Conservation (phyloP, 2,113 vertebrate species). For the Parotia lawesii region DNA sequence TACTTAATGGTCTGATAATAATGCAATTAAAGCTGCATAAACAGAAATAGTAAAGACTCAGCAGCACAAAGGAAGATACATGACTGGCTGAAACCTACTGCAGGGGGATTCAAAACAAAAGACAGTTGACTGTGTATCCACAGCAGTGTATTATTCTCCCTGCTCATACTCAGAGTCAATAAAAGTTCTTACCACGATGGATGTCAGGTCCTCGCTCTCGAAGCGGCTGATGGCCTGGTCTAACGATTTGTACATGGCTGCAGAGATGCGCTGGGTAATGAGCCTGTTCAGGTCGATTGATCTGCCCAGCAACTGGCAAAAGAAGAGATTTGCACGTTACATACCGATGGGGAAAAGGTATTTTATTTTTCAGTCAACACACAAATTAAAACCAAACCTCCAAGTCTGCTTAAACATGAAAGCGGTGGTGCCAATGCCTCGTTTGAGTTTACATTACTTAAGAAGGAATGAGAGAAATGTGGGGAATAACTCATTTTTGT, state of each 20-base stretch:
- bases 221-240: conserved; percentile 99
- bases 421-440: fast-evolving
- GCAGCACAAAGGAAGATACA: background rate
- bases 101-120: background rate
- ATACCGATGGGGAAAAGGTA: background rate
- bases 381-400: background rate
- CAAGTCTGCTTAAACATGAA: background rate
- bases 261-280: conserved; percentile 97
- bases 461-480: background rate
- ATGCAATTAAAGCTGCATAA: conserved; percentile 8
- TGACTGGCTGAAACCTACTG: background rate
- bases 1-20: background rate
- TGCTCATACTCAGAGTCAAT: background rate
- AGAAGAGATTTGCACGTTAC: background rate
- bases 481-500: background rate
- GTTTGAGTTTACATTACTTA: background rate
- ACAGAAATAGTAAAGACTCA: background rate
- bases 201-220: conserved; percentile 97
- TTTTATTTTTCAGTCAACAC: background rate
- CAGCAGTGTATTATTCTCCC: background rate
- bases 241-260: conserved; percentile 97
- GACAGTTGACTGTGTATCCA: background rate
- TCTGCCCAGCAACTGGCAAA: conserved; percentile 85
- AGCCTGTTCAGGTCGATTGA: conserved; percentile 97
- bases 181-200: conserved; percentile 88